Evolutionary conservation across 2,113 vertebrate species (phyloP).

Genomic region (Pedetes capensis): DNA sequence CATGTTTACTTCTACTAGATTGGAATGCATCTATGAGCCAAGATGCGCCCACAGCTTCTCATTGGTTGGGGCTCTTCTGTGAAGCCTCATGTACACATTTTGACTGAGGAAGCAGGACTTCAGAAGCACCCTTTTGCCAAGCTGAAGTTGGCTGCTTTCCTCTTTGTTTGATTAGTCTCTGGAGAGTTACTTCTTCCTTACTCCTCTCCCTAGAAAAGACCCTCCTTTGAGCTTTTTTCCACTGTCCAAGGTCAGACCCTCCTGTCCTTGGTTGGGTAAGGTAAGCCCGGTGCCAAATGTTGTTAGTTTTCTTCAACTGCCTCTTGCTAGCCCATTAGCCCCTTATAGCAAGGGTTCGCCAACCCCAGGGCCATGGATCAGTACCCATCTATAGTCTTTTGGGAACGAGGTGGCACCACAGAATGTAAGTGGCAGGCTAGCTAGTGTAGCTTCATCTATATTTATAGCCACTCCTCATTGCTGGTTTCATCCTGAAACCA

Average conservation of each 20-base stretch:
- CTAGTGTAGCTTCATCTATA: too few species aligned
- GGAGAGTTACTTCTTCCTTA: conserved; percentile 33
- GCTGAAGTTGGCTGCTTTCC: conserved; percentile 32
- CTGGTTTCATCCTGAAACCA: too few species aligned
- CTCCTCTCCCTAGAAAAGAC: conserved; percentile 6
- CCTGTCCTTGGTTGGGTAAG: background rate
- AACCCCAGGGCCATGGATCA: too few species aligned
- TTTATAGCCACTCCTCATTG: too few species aligned
- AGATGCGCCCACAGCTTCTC: conserved; percentile 53
- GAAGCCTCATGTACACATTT: background rate
- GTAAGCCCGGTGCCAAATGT: background rate
- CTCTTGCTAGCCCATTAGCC: background rate
- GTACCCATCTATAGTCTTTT: too few species aligned
- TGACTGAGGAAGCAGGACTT: conserved; percentile 40
- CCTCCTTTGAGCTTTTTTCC: conserved; percentile 26
- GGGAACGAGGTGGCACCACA: too few species aligned
- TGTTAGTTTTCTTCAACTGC: background rate
- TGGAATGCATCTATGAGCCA: conserved; percentile 38
- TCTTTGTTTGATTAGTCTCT: conserved; percentile 41
- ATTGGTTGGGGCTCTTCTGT: conserved; percentile 37
- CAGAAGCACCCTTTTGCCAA: conserved; percentile 57
- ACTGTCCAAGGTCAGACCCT: conserved; percentile 11
- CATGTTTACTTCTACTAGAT: conserved; percentile 14
- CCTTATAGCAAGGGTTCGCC: too few species aligned
- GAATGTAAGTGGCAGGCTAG: too few species aligned